Base-by-base conservation (phyloP, 1,140 invertebrate species). In the Drosophila parvula region DNA sequence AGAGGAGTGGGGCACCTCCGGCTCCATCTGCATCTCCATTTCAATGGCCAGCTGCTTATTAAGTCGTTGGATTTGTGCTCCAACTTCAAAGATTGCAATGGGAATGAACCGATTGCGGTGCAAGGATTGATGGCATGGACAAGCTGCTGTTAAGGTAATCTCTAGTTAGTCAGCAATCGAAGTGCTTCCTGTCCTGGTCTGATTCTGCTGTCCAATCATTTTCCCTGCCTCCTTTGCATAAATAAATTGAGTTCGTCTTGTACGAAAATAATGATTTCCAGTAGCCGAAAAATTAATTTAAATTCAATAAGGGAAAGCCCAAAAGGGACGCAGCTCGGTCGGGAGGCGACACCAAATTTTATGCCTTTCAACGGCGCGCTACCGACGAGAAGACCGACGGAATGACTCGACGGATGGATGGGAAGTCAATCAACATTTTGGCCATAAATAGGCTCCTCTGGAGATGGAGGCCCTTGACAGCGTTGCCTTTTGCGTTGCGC, bases 341-440 rank as follows among this genome's bases (percentile, higher is more conserved):
- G 53, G 62, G 65, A 82, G 83, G 82, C 70, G 79, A 77, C 80
- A 83, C 67, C 67, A 48, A 73, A 79, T 57, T 82, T 86, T 77
- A 89, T 83, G 67, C 63, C 74, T 65, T 57, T 74, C 79, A 84
- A 86, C 78, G 64, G 58, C 32, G 34, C n/a, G 62, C 69, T 74
- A 64, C 64, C 53, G 69, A 55, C 38, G 55, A 10, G 12, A 4
- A 43, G 30, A 41, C 22, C 28, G 5, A 73, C 40, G 30, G 34
- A 74, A 32, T 69, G 64, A 44, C 30, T 64, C 53, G 40, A 51
- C 50, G 45, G 34, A 53, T 64, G 76, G 36, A 28, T 62, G 78
- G 71, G 16, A 59, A 78, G 82, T 82, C 63, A 86, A 85, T 86
- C 82, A 81, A 81, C 81, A 86, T 55, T 78, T 60, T 77, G 77